These are phyloP conservation scores for Eupeodes luniger DNA, from an alignment of 2,888 invertebrate genomes.

Conservation along the genomic window DNA sequence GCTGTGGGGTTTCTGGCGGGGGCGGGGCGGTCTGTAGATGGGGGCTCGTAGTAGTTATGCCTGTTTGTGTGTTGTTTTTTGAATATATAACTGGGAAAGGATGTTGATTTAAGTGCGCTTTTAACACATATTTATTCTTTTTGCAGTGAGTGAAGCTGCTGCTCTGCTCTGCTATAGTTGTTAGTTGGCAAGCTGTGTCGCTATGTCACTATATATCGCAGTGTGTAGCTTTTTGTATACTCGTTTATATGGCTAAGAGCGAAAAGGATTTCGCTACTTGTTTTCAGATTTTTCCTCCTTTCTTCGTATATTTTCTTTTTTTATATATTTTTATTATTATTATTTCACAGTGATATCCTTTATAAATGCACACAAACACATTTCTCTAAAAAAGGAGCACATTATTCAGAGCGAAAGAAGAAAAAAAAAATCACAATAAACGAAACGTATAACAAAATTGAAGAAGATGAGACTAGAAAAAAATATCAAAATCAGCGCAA, in stretches of 20 bases:
- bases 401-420: constrained; percentile 10
- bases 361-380: constrained; percentile 63
- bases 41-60: constrained; percentile 61
- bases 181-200: constrained; percentile 31
- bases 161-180: constrained; percentile 30
- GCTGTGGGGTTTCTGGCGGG: constrained; percentile 18
- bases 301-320: constrained; percentile 2
- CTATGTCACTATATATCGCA: no score
- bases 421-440: constrained; percentile 29
- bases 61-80: constrained; percentile 55
- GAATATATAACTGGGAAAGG: constrained; percentile 57
- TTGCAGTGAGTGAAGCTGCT: constrained; percentile 50
- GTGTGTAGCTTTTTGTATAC: no score
- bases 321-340: constrained; percentile 32
- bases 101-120: constrained; percentile 76
- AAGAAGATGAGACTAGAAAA: constrained; percentile 14
- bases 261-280: constrained; percentile 66
- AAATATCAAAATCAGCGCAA: constrained; percentile 62
- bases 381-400: constrained; percentile 54
- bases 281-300: constrained; percentile 53
- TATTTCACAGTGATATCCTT: constrained; percentile 63
- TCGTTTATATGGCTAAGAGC: constrained; percentile 53
- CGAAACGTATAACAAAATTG: constrained; percentile 32
- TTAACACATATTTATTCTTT: constrained; percentile 74
- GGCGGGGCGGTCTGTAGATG: constrained; percentile 33